These are phyloP conservation scores for Leptogaster cylindrica DNA, from an alignment of 2,888 invertebrate genomes.

Conservation along the genomic window DNA sequence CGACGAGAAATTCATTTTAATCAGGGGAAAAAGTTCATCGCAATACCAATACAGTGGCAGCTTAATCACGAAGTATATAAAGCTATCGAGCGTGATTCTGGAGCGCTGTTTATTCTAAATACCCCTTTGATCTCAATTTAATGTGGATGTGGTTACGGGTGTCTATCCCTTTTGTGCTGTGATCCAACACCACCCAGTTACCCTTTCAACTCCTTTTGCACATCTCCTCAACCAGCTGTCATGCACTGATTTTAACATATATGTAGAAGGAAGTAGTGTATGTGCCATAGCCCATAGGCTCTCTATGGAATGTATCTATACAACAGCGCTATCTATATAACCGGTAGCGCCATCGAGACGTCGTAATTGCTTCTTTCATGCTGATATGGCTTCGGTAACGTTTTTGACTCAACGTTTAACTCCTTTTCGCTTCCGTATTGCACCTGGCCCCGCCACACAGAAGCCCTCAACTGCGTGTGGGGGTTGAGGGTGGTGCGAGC, in stretches of 20 bases:
- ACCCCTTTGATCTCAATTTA: no score
- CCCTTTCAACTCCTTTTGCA: no score
- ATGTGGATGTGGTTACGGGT: no score
- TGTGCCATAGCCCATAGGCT: no score
- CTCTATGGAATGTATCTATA: neutral
- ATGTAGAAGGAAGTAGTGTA: no score
- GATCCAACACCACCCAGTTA: no score
- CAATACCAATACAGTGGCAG: slow-evolving; percentile 13
- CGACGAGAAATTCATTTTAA: slow-evolving; percentile 9
- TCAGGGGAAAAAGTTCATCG: slow-evolving; percentile 42
- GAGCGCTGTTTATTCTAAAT: no score
- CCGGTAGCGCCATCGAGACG: slow-evolving; percentile 53
- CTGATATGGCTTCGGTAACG: slow-evolving; percentile 23
- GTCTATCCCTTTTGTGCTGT: no score
- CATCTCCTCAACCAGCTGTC: no score
- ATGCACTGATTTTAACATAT: no score
- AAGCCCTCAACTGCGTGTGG: neutral
- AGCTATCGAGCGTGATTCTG: no score
- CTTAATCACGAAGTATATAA: no score
- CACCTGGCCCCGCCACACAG: neutral
- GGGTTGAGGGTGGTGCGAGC: neutral
- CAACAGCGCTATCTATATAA: slow-evolving; percentile 16
- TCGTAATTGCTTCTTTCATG: slow-evolving; percentile 51
- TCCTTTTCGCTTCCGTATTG: slow-evolving; percentile 44
- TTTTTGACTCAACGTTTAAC: slow-evolving; percentile 29